Conservation (phyloP, 2,113 vertebrate genomes). For the Poeciliopsis retropinna region DNA sequence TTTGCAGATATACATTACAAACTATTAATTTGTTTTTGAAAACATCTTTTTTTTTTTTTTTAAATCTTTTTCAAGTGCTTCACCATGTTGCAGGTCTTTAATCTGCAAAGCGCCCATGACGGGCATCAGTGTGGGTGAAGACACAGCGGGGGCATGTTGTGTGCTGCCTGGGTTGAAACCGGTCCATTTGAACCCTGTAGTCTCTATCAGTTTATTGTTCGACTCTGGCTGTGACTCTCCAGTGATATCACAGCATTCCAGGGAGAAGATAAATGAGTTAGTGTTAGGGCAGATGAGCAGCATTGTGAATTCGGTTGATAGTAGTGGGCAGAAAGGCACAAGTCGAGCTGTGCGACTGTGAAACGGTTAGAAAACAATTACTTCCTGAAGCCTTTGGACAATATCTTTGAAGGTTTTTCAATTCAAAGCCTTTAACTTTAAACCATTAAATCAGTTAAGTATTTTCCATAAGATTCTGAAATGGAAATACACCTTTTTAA, state of each 20-base stretch:
- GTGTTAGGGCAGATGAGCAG: conserved; percentile 78
- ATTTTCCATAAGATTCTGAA: neutral
- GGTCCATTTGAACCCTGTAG: conserved; percentile 72
- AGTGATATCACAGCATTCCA: conserved; percentile 82
- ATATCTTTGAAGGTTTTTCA: conserved; percentile 4
- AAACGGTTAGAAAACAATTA: conserved; percentile 35
- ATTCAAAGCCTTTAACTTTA: too few species aligned
- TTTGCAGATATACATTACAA: neutral
- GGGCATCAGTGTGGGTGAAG: conserved; percentile 44
- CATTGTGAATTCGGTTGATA: conserved; percentile 61
- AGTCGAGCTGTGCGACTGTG: conserved; percentile 49
- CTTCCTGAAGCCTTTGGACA: conserved; percentile 2
- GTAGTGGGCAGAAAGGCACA: conserved; percentile 65
- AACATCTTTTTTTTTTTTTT: neutral
- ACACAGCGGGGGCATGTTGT: conserved; percentile 50
- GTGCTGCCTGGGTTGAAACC: conserved; percentile 61
- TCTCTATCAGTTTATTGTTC: conserved; percentile 80
- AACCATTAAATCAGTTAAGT: too few species aligned
- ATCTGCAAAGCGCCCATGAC: conserved; percentile 20
- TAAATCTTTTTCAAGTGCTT: neutral
- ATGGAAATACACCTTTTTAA: neutral
- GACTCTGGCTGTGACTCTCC: conserved; percentile 59
- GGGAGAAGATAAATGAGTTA: conserved; percentile 78
- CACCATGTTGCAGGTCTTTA: conserved; percentile 15
- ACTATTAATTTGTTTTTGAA: neutral